Evolutionary conservation across 2,113 vertebrate genomes (phyloP), one percentile per base, ranked within the genome.

Genomic region (Muntiacus reevesi): DNA sequence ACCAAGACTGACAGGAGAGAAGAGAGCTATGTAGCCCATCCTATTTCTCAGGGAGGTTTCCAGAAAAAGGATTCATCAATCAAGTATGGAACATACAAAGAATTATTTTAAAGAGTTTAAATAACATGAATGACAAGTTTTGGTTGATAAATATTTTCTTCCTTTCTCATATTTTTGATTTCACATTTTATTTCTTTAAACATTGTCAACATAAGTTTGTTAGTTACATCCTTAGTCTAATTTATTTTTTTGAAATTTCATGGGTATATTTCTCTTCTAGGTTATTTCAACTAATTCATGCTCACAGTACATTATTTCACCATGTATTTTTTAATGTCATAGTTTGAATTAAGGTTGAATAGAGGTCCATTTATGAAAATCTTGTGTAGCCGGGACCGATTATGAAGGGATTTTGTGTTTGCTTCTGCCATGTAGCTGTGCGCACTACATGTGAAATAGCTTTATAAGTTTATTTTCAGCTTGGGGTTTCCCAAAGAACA

Each of bases 61-160:
- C 17, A 62, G 12, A 30, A 94, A 55, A 91, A 79, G 12, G 25
- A 84, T 91, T 60, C 19, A 74, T 52, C 47, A 27, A 12, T 13
- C 0, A 1, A 57, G 28, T 25, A 74, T 87, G 9, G 21, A 2
- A 21, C 13, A 0, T 88, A 30, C 33, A 33, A 89, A 2, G 5
- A 83, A 36, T 50, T 84, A 28, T 33, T 86, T 94, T 59, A 28
- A 89, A 92, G 7, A 54, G 5, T 12, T 92, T 89, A 55, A 93
- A 71, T 16, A 17, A 60, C 9, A 8, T 71, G 27, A 17, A 33
- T 62, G 4, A 10, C 7, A 55, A 17, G 12, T 40, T 6, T 78
- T 87, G 43, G 2, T 30, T 36, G 28, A 64, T 76, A 76, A 52
- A 6, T 43, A 64, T 47, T 84, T 78, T 55, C 19, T 88, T 88